Conservation (phyloP, 1,140 invertebrate species). For the Drosophila serrata region DNA sequence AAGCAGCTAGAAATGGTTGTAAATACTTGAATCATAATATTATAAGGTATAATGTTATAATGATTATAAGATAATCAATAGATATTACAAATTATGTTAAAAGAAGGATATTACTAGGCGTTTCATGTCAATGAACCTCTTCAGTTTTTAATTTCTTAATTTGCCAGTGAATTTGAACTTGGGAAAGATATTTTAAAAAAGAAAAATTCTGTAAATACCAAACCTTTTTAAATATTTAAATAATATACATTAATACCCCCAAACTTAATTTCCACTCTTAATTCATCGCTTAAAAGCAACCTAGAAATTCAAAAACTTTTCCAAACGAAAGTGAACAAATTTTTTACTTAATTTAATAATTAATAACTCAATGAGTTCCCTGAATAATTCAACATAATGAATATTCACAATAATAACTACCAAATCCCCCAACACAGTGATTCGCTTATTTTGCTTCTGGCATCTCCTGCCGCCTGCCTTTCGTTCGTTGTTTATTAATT, state of each 20-base stretch:
- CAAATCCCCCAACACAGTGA: slow-evolving; percentile 1
- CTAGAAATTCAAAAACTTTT: neutral
- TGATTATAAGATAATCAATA: too few species aligned
- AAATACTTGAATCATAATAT: too few species aligned
- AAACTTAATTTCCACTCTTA: neutral
- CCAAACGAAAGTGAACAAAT: neutral
- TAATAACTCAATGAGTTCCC: neutral
- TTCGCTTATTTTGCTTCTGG: neutral
- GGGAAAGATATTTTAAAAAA: too few species aligned
- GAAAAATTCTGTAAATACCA: too few species aligned
- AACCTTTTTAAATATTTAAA: too few species aligned
- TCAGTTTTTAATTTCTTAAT: too few species aligned
- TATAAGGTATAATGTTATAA: too few species aligned
- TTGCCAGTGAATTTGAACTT: too few species aligned
- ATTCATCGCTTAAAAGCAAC: neutral
- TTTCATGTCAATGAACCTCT: too few species aligned
- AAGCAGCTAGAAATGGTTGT: neutral
- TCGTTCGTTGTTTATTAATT: slow-evolving; percentile 69
- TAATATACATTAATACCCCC: too few species aligned
- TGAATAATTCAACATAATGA: neutral
- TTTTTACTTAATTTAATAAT: neutral
- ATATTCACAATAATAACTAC: neutral
- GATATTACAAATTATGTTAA: too few species aligned
- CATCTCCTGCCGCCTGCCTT: slow-evolving; percentile 35
- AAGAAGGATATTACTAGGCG: too few species aligned